Conservation (phyloP, 2,888 invertebrate species). For the Thalpophila matura region DNA sequence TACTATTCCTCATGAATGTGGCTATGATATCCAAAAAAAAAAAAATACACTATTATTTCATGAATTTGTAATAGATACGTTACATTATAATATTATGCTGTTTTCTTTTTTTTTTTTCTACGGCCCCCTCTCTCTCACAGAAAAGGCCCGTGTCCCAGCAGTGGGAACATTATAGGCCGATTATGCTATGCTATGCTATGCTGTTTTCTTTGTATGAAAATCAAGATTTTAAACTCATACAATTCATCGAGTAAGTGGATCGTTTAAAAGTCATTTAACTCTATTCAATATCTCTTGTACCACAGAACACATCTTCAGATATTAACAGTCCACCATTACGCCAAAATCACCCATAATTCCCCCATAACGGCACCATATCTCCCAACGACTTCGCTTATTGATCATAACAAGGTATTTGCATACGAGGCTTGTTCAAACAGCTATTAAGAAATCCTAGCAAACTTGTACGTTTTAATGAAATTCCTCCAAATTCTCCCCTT, state of each 20-base stretch:
- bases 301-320: not conserved
- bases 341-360: constrained; percentile 40
- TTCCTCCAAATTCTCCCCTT: constrained; percentile 28
- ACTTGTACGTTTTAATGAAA: constrained; percentile 50
- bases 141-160: no score
- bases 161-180: no score
- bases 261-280: constrained; percentile 13
- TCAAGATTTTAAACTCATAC: no score
- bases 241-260: not conserved
- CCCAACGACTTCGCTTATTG: constrained; percentile 47
- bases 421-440: constrained; percentile 49
- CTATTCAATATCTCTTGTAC: constrained; percentile 10
- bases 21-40: no score
- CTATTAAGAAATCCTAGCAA: constrained; percentile 48
- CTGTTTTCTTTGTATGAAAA: no score
- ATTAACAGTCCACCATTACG: constrained; percentile 36
- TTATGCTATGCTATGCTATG: no score
- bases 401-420: constrained; percentile 54
- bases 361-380: constrained; percentile 37
- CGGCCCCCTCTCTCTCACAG: no score
- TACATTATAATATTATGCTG: no score
- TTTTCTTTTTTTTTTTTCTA: no score
- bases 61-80: no score
- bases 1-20: no score
- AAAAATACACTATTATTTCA: no score